Evolutionary conservation across 2,113 vertebrate species (phyloP).

Genomic region (Litocranius walleri): DNA sequence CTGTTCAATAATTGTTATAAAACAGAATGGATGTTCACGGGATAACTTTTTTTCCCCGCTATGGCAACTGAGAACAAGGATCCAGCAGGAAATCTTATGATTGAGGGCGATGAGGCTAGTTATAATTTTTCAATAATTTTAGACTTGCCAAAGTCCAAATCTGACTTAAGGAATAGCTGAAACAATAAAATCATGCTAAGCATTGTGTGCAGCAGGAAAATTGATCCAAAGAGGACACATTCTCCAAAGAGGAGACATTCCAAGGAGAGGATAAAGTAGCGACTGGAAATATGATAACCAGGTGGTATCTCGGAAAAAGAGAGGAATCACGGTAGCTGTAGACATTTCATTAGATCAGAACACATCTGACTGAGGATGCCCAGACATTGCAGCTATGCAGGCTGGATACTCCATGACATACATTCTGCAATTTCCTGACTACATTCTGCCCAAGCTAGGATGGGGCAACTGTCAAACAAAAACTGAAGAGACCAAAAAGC

Average conservation of each 20-base stretch:
- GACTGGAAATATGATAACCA: not conserved
- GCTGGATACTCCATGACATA: fast-evolving
- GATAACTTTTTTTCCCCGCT: not conserved
- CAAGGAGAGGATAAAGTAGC: not conserved
- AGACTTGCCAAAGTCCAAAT: not conserved
- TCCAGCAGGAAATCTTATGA: fast-evolving
- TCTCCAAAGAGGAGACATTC: not conserved
- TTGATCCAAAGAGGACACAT: fast-evolving
- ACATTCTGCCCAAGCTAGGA: not conserved
- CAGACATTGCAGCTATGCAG: fast-evolving
- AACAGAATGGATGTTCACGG: not conserved
- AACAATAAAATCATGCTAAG: not conserved
- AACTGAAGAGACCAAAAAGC: not conserved
- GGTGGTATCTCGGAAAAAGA: not conserved
- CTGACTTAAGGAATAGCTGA: not conserved
- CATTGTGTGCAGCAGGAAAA: not conserved
- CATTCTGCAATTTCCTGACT: not conserved
- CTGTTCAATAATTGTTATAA: not conserved
- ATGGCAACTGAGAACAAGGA: not conserved
- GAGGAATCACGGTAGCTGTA: fast-evolving
- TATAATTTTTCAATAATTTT: not conserved
- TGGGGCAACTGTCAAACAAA: not conserved
- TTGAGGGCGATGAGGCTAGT: not conserved
- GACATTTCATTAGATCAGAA: not conserved
- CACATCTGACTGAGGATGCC: not conserved